Base-by-base conservation (phyloP, 2,797 vertebrate genomes). In the Catamblyrhynchus diadema region DNA sequence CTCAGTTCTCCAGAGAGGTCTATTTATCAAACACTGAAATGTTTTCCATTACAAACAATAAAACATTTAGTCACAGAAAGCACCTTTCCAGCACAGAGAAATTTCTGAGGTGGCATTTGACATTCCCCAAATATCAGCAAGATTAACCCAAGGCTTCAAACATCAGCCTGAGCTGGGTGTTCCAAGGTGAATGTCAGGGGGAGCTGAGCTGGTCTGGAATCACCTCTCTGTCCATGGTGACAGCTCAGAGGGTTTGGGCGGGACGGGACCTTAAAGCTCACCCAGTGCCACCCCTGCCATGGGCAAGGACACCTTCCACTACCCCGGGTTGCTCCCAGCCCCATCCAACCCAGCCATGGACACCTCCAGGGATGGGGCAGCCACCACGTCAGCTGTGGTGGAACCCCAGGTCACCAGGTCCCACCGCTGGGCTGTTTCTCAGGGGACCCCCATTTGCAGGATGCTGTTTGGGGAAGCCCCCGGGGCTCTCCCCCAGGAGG, bases 61-160 rank as follows among this genome's bases (percentile, higher is more conserved):
- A 79, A 91, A 74, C 30, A 77, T 51, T 87, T 65, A 82, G 66
- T 69, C 56, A 48, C 37, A 86, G 54, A 83, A 86, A 82, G n/a
- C 0, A 3, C 18, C 30, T 71, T 80, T 71, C 64, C 48, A 73
- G 75, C 37, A 47, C 1, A 30, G 60, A 59, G 51, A 71, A 48
- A 60, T 50, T 67, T 75, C 56, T 67, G 50, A 86, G 66, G 64
- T 35, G 48, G 51, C 57, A 51, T 47, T 15, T 91, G 45, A 50
- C 70, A 54, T 59, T 50, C 44, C 33, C 70, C 47, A 89, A 59
- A 24, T 14, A 75, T 8, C 81, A 85, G 25, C 67, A 72, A 70
- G 59, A 50, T 39, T 47, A 54, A 90, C 4, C 9, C 25, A 64
- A 53, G 50, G 28, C 64, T 35, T 59, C 47, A 71, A 57, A 30